phyloP scores from a whole-genome alignment of 2,113 vertebrate species.

The Trogon surrucura region DNA sequence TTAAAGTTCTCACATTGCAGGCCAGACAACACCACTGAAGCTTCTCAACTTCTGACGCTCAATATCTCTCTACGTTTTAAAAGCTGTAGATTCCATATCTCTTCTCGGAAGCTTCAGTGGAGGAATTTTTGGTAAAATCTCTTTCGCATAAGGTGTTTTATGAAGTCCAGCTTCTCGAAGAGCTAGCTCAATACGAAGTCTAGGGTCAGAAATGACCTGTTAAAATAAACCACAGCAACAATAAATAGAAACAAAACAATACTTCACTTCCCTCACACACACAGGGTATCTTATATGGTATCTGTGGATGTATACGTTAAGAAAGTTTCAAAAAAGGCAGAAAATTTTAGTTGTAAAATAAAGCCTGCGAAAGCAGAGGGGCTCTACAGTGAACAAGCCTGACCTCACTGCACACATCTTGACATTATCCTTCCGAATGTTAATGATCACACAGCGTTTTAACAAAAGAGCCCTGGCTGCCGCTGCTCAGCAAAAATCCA shows the following conservation, averaged over 20 bases:
- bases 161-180: constrained; percentile 91
- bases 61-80: constrained; percentile 61
- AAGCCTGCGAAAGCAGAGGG: background rate
- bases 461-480: background rate
- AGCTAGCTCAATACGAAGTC: constrained; percentile 87
- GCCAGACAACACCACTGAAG: background rate
- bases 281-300: background rate
- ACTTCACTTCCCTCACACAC: background rate
- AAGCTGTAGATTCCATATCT: constrained; percentile 83
- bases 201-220: constrained; percentile 91
- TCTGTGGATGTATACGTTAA: background rate
- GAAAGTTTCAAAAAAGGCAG: background rate
- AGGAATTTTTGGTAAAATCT: constrained; percentile 82
- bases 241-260: background rate
- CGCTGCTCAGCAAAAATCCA: background rate
- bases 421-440: background rate
- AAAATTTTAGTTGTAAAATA: background rate
- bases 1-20: background rate
- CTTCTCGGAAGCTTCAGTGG: constrained; percentile 86
- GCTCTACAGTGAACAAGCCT: no score
- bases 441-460: background rate
- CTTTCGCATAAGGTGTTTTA: constrained; percentile 83
- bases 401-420: background rate
- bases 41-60: background rate
- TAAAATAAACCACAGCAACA: constrained; percentile 50